Evolutionary conservation across 2,888 invertebrate genomes (phyloP).

Genomic region (Dione vanillae): DNA sequence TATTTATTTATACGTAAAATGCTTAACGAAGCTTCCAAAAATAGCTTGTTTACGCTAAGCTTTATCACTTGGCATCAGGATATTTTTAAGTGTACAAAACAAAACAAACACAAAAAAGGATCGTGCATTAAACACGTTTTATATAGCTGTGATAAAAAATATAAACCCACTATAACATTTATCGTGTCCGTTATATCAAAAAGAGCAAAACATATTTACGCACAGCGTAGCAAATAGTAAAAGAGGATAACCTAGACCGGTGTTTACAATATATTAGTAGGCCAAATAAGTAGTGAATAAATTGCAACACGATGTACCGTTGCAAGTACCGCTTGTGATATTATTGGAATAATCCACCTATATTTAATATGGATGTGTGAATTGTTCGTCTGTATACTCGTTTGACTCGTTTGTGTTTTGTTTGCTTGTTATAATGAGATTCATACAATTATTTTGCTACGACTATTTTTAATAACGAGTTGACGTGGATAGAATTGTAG

Average conservation of each 20-base stretch:
- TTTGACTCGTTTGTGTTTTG: slow-evolving; percentile 34
- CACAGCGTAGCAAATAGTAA: slow-evolving; percentile 51
- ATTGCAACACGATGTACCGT: slow-evolving; percentile 61
- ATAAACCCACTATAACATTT: slow-evolving; percentile 33
- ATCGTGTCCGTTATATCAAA: slow-evolving; percentile 50
- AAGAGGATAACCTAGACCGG: slow-evolving; percentile 47
- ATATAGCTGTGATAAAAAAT: slow-evolving; percentile 27
- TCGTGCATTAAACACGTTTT: slow-evolving; percentile 18
- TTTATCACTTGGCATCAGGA: slow-evolving; percentile 3
- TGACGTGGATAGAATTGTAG: slow-evolving; percentile 23
- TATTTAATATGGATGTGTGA: slow-evolving; percentile 22
- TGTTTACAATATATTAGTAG: slow-evolving; percentile 59
- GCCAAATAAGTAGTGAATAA: slow-evolving; percentile 61
- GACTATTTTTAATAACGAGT: background rate
- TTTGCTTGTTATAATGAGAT: slow-evolving; percentile 32
- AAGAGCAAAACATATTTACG: slow-evolving; percentile 51
- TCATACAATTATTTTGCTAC: slow-evolving; percentile 22
- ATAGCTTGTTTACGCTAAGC: background rate
- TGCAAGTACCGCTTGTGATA: slow-evolving; percentile 56
- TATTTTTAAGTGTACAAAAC: slow-evolving; percentile 10
- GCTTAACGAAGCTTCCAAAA: slow-evolving; percentile 12
- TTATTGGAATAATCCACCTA: slow-evolving; percentile 41
- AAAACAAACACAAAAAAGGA: slow-evolving; percentile 2
- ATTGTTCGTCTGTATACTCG: slow-evolving; percentile 9
- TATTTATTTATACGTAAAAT: slow-evolving; percentile 18